Base-by-base conservation (phyloP, 2,888 invertebrate species). In the Formica aserva region DNA sequence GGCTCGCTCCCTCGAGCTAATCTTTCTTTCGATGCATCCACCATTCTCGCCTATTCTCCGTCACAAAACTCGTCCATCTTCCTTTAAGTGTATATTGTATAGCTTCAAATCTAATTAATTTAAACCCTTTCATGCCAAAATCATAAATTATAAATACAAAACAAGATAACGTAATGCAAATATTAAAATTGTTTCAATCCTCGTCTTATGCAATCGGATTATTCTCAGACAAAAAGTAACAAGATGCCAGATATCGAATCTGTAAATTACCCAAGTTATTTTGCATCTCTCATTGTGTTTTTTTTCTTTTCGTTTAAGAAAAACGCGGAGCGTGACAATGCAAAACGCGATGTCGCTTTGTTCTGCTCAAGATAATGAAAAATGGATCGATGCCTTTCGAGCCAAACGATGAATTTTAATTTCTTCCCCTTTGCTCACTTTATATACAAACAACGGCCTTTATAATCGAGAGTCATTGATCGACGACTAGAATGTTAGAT, bases 1-100 rank as follows among this genome's bases (percentile, higher is more conserved):
- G 94, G 94, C 92, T 90, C 90, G 90, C 85, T 91, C 88, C 91
- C 88, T 86, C 81, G 87, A 91, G 91, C 92, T 94, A 93, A 93
- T 94, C 93, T 94, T 93, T 91, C 91, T 88, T 85, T 71, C 89
- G 82, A 80, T 82, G 63, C 88, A 82, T 75, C 89, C 88, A 86
- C 89, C 89, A 90, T 90, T 85, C 76, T 62, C 4, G 60, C 22
- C 26, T 74, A 75, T 71, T 48, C 78, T 55, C 76, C 32, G 55
- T 32, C 9, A 45, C 6, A 45, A 69, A 60, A 45, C 45, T 78
- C 41, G 82, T 57, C 62, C 32, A 55, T 13, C 8, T 81, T 38
- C n/a, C n/a, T 41, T 52, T 26, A 1, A 41, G 6, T 18, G 18
- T 18, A n/a, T n/a, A 48, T 45, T 48, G 15, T 15, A 9, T 8